Conservation (phyloP, 2,797 vertebrate species). For the Crax fasciolata region DNA sequence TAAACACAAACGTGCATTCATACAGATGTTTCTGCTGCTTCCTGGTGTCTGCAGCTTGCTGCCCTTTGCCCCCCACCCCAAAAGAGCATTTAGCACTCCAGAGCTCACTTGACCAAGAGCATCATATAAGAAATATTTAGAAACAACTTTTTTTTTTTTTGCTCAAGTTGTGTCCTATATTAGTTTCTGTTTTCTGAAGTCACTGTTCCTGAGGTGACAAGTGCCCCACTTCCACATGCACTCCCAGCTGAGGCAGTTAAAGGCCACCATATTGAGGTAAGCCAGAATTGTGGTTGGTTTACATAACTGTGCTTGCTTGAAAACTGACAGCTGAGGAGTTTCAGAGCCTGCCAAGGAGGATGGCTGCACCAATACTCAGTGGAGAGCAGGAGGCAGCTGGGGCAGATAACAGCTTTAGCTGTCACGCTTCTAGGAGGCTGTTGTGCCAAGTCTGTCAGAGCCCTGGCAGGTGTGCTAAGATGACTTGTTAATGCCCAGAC, state of each 20-base stretch:
- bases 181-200: not conserved
- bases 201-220: not conserved
- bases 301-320: not conserved
- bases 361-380: not conserved
- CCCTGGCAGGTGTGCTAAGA: not conserved
- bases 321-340: not conserved
- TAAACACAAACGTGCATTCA: not conserved
- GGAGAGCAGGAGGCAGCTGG: not conserved
- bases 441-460: not conserved
- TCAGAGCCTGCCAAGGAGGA: not conserved
- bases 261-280: not conserved
- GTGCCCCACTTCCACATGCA: rapidly evolving
- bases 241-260: not conserved
- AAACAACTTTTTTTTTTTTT: not conserved
- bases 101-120: not conserved
- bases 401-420: not conserved
- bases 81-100: not conserved
- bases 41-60: not conserved
- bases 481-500: not conserved
- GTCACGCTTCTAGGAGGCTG: not conserved
- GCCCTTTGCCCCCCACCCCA: not conserved
- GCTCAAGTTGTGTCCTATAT: not conserved
- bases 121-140: not conserved
- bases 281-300: not conserved
- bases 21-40: not conserved